Conservation (phyloP, 2,113 vertebrate genomes). For the Oreochromis aureus region DNA sequence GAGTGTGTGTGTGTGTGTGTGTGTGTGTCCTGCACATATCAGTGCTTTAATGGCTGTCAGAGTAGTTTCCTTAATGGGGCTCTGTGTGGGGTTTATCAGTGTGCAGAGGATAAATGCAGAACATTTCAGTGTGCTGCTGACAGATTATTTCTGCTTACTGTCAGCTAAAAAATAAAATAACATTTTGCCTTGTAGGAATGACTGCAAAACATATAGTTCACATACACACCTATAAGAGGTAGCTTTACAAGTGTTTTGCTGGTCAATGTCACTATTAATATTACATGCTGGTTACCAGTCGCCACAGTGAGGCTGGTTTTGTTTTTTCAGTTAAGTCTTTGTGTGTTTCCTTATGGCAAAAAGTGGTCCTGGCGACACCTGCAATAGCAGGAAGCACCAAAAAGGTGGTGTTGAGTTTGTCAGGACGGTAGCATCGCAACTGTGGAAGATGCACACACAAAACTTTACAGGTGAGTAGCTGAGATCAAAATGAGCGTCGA, state of each 20-base stretch:
- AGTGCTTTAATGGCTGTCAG: conserved; percentile 18
- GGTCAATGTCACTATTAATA: background rate
- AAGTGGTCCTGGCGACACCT: background rate
- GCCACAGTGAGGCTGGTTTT: background rate
- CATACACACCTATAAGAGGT: background rate
- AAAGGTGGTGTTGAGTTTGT: background rate
- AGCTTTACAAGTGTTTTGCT: background rate
- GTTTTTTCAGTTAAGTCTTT: background rate
- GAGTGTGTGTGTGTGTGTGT: background rate
- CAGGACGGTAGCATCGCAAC: background rate
- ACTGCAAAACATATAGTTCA: background rate
- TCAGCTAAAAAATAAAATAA: background rate
- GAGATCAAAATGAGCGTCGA: background rate
- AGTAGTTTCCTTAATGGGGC: conserved; percentile 43
- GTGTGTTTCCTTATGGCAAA: background rate
- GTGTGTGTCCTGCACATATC: background rate
- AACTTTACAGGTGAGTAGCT: background rate
- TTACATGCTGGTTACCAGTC: background rate
- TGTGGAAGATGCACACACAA: background rate
- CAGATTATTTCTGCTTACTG: conserved; percentile 5
- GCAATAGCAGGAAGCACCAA: background rate
- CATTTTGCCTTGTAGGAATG: background rate
- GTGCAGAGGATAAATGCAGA: conserved; percentile 16
- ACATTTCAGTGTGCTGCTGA: background rate
- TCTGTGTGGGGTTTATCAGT: conserved; percentile 31